Evolutionary conservation across 2,888 invertebrate genomes (phyloP).

Genomic region (Synanthedon myopaeformis): DNA sequence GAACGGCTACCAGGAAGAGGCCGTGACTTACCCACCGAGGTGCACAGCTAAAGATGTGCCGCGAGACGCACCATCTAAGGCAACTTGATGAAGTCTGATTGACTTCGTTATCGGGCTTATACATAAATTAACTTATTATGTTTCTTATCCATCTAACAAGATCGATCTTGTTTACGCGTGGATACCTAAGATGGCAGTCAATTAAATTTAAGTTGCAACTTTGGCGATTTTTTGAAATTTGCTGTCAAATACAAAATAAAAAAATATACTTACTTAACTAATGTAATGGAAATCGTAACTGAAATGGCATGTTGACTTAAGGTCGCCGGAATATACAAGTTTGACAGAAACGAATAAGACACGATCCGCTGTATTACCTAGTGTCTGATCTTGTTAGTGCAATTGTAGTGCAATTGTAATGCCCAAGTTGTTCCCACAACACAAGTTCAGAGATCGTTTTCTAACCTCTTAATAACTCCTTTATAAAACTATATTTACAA

Average conservation of each 20-base stretch:
- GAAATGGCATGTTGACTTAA: not conserved
- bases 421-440: not conserved
- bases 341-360: slow-evolving; percentile 20
- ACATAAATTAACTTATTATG: not conserved
- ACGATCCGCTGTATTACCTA: slow-evolving; percentile 29
- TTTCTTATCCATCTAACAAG: not conserved
- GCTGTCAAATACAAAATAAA: too few species aligned
- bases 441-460: too few species aligned
- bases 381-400: slow-evolving; percentile 42
- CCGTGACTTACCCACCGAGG: slow-evolving; percentile 51
- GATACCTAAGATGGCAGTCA: too few species aligned
- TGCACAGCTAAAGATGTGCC: slow-evolving; percentile 37
- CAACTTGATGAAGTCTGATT: slow-evolving; percentile 40
- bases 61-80: slow-evolving; percentile 35
- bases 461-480: too few species aligned
- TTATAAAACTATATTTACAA: too few species aligned
- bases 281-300: too few species aligned
- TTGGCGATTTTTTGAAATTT: too few species aligned
- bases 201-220: too few species aligned
- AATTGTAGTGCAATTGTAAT: slow-evolving; percentile 30
- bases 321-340: slow-evolving; percentile 4
- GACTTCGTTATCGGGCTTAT: slow-evolving; percentile 44
- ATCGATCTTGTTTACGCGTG: not conserved
- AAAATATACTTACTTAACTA: too few species aligned
- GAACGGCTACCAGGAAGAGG: slow-evolving; percentile 50